Evolutionary conservation across 1,140 invertebrate species (phyloP).

Genomic region (Hesperophylax magnus): DNA sequence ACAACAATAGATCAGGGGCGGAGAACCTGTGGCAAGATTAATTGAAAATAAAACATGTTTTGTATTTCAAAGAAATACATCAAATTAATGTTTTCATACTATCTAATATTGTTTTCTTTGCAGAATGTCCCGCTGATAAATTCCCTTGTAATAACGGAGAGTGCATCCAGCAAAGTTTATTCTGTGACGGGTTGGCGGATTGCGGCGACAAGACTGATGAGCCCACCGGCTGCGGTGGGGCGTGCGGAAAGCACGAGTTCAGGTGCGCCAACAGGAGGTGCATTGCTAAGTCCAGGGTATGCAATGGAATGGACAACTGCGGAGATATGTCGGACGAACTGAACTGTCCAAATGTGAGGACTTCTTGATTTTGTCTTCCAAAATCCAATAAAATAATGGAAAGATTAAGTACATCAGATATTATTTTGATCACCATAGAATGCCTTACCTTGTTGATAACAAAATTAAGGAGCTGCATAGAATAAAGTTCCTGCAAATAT

Average conservation of each 20-base stretch:
- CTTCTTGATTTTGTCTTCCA: constrained; percentile 48
- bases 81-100: neutral
- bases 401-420: neutral
- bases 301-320: constrained; percentile 76
- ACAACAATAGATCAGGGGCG: too few species aligned
- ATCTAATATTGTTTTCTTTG: constrained; percentile 34
- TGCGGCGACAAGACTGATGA: constrained; percentile 89
- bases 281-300: constrained; percentile 69
- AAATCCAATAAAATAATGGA: neutral
- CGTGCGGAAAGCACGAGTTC: constrained; percentile 64
- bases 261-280: constrained; percentile 74
- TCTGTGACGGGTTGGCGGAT: constrained; percentile 88
- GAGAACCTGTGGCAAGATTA: too few species aligned
- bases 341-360: constrained; percentile 67
- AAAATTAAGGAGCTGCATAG: neutral
- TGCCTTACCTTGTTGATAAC: too few species aligned
- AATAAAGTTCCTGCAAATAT: constrained; percentile 14
- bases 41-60: too few species aligned
- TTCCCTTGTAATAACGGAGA: constrained; percentile 73
- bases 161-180: constrained; percentile 85
- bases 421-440: too few species aligned
- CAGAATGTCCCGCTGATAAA: constrained; percentile 66
- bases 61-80: neutral
- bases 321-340: constrained; percentile 76
- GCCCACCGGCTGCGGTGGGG: constrained; percentile 77